Percentiles rank a stretch among this genome's conserved stretches.
These are phyloP conservation scores for Pharmacophagus antenor DNA, from an alignment of 2,888 invertebrate genomes.

Conservation along the genomic window DNA sequence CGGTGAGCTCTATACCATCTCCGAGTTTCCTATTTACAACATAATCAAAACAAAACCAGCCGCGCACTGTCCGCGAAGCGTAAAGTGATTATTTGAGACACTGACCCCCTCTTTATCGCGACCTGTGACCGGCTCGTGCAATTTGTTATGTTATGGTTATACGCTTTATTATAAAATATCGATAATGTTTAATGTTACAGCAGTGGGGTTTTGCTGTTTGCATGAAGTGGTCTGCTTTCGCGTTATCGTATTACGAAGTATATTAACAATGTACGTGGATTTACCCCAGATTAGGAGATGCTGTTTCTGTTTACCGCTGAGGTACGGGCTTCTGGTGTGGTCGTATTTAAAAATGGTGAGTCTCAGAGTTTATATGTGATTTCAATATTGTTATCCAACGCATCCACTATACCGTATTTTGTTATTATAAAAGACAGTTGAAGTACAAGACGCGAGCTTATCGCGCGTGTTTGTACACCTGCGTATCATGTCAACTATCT, in stretches of 20 bases:
- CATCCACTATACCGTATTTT: neutral
- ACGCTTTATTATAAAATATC: neutral
- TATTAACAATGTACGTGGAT: slow-evolving; percentile 34
- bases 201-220: neutral
- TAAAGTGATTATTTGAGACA: neutral
- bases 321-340: slow-evolving; percentile 39
- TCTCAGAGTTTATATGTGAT: too few relatives aligned
- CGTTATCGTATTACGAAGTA: slow-evolving; percentile 6
- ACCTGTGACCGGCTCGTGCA: neutral
- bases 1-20: neutral
- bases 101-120: slow-evolving; percentile 1
- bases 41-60: neutral
- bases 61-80: neutral
- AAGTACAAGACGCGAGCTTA: too few relatives aligned
- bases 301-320: slow-evolving; percentile 36
- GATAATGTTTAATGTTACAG: neutral
- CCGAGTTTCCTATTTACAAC: neutral
- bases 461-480: too few relatives aligned
- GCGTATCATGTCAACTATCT: too few relatives aligned
- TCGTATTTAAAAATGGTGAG: slow-evolving; percentile 37
- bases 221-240: neutral
- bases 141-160: neutral
- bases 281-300: slow-evolving; percentile 34
- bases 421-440: too few relatives aligned
- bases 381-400: too few relatives aligned